Conservation (phyloP, 2,113 vertebrate species). For the Chionomys nivalis region DNA sequence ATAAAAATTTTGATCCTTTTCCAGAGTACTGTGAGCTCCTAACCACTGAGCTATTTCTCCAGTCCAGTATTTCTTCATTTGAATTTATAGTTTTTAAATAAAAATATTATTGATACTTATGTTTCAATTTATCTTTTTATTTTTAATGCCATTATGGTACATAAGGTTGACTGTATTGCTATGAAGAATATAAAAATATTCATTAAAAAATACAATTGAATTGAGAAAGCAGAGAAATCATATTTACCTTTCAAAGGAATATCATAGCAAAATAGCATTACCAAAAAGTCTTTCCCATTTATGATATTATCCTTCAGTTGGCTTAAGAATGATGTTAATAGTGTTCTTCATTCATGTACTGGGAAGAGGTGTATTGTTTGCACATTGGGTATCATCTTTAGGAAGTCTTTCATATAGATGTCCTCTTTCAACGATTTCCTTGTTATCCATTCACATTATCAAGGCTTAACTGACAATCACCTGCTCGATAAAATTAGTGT, state of each 20-base stretch:
- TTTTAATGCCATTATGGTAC: background rate
- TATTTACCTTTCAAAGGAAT: background rate
- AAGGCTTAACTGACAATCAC: background rate
- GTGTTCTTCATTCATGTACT: background rate
- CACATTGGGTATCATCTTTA: background rate
- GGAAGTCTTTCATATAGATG: rapidly evolving
- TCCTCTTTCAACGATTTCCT: background rate
- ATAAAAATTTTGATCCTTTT: background rate
- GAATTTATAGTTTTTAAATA: background rate
- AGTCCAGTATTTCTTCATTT: background rate
- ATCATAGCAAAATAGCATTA: background rate
- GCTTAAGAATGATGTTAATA: background rate
- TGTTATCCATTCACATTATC: background rate
- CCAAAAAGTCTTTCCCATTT: background rate
- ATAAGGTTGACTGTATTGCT: background rate
- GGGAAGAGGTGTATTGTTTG: background rate
- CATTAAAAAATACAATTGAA: conserved; percentile 3
- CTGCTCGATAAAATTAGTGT: background rate
- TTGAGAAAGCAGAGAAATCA: background rate
- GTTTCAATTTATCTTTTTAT: background rate
- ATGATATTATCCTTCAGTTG: background rate
- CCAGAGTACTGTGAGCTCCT: background rate
- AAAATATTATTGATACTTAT: background rate
- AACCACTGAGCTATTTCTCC: background rate
- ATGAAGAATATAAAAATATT: background rate